These are phyloP conservation scores for Fundulus diaphanus DNA, from an alignment of 2,797 vertebrate genomes.

Conservation along the genomic window DNA sequence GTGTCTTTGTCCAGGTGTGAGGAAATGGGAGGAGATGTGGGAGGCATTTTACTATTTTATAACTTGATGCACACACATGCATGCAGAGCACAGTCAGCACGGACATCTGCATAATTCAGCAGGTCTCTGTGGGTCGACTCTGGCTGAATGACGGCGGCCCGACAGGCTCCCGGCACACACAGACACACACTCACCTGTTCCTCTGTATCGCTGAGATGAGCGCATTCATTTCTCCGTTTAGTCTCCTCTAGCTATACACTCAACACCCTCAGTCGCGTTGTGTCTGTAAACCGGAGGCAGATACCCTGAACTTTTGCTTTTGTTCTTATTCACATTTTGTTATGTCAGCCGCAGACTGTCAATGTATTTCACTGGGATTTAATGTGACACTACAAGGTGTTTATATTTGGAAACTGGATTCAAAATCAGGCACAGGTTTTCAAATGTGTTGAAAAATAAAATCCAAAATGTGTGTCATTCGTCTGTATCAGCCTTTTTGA, in stretches of 20 bases:
- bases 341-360: background rate
- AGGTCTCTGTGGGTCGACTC: constrained; percentile 44
- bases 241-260: constrained; percentile 18
- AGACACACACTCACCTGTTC: constrained; percentile 35
- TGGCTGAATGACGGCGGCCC: constrained; percentile 54
- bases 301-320: background rate
- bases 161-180: constrained; percentile 24
- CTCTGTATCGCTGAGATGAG: constrained; percentile 23
- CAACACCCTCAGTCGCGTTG: constrained; percentile 5
- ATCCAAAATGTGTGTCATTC: background rate
- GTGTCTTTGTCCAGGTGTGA: constrained; percentile 50
- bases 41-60: constrained; percentile 73
- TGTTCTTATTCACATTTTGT: background rate
- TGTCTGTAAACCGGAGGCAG: constrained; percentile 27
- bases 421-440: too few species aligned
- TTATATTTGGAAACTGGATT: too few species aligned
- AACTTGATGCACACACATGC: constrained; percentile 54
- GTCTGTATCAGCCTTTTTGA: background rate
- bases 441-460: too few species aligned
- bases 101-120: constrained; percentile 76
- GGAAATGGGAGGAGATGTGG: constrained; percentile 66
- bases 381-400: background rate
- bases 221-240: constrained; percentile 13
- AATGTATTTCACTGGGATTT: background rate
- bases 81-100: constrained; percentile 39